Base-by-base conservation (phyloP, 1,140 invertebrate genomes). In the Pissodes strobi region DNA sequence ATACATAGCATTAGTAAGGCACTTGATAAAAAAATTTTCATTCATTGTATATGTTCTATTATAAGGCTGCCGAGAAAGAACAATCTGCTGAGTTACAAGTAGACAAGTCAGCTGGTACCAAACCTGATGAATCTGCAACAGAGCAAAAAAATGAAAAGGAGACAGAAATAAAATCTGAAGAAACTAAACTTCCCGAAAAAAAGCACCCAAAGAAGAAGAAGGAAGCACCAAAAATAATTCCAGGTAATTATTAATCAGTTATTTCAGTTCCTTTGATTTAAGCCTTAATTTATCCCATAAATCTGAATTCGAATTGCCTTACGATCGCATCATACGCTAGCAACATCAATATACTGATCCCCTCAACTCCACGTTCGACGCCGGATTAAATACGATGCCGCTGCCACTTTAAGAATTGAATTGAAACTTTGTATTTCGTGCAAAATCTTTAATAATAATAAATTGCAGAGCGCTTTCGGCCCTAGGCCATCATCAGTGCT, bases 181-280 rank as follows among this genome's bases (percentile, higher is more conserved):
- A 72, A 45, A 34, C 53, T 34, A 69, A 70, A 63, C 41, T 56
- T 9, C 38, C 46, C 10, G 74, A 72, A 12, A 74, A 74, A 71
- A 80, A 72, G 45, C 72, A 2, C 64, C 70, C 80, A 1, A 90
- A 88, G 74, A 88, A 88, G 70, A 87, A 90, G 55, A 87, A 86
- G 63, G 89, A 90, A 74, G 81, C 83, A 13, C 84, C 86, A 12
- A 84, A 86, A 37, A 85, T 85, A 1, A 72, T 85, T 52, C 79
- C 86, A 55, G 86, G 59, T 62, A 25, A 25, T 1, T 23, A 13
- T 38, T 30, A 22, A 19, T 5, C 4, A 15, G 6, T 30, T 51
- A 25, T 53, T 2, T 19, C 13, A 38, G 18, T 8, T 19, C 13
- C 5, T 19, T 5, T 18, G 18, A 12, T 46, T 5, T 18, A 21